Evolutionary conservation across 2,888 invertebrate genomes (phyloP).

Genomic region (Norana najaformis): DNA sequence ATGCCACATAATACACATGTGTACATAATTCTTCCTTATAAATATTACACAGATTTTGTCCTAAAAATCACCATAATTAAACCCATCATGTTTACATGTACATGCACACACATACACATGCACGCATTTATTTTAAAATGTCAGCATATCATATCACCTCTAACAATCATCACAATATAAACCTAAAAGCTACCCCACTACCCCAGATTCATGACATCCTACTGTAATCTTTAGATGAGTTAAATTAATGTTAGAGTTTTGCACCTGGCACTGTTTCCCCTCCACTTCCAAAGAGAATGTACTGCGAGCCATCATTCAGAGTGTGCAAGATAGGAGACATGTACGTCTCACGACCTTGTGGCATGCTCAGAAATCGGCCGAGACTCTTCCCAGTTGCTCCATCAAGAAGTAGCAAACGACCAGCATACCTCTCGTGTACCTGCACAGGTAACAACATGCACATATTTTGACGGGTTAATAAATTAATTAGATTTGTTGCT

Average conservation of each 20-base stretch:
- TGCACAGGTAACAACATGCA: slow-evolving; percentile 36
- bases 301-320: slow-evolving; percentile 49
- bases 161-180: not conserved
- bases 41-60: not conserved
- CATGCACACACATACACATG: not conserved
- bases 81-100: not conserved
- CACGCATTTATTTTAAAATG: not conserved
- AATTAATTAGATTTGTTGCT: not conserved
- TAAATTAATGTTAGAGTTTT: no score
- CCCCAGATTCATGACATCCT: not conserved
- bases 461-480: not conserved
- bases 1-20: not conserved
- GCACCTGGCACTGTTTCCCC: slow-evolving; percentile 57
- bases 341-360: slow-evolving; percentile 53
- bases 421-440: slow-evolving; percentile 49
- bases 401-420: slow-evolving; percentile 55
- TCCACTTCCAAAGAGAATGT: slow-evolving; percentile 58
- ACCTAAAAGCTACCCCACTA: not conserved
- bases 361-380: slow-evolving; percentile 53
- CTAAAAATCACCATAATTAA: no score
- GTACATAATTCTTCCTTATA: not conserved
- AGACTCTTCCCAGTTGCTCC: slow-evolving; percentile 54
- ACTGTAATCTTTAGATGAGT: not conserved
- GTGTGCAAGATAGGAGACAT: slow-evolving; percentile 56
- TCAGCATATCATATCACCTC: not conserved